Conservation (phyloP, 2,797 vertebrate species). For the Aplochiton taeniatus region DNA sequence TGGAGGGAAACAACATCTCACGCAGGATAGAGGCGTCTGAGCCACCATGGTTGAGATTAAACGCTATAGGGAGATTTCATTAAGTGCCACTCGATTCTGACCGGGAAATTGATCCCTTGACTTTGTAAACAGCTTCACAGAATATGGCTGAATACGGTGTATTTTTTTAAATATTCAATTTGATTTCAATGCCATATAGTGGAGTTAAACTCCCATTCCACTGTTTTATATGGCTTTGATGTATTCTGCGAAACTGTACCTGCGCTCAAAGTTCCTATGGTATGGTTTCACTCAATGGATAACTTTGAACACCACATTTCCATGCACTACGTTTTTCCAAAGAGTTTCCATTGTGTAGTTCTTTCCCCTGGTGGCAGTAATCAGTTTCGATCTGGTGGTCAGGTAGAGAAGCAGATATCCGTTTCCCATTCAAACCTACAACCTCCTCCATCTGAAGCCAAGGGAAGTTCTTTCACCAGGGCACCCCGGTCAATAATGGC, state of each 20-base stretch:
- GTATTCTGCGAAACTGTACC: no score
- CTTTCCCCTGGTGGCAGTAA: constrained; percentile 27
- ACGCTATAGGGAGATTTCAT: no score
- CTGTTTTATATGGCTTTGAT: no score
- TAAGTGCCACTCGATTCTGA: no score
- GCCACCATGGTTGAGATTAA: no score
- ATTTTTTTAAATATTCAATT: no score
- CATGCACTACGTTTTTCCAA: constrained; percentile 35
- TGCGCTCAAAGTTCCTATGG: neutral
- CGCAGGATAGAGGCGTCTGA: no score
- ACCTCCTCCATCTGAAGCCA: neutral
- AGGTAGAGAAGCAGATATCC: constrained; percentile 20
- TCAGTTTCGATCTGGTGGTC: constrained; percentile 7
- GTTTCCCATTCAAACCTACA: constrained; percentile 8
- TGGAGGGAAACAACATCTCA: constrained; percentile 16
- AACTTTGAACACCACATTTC: constrained; percentile 17
- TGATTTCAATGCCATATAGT: no score
- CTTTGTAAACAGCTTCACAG: no score
- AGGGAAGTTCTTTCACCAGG: constrained; percentile 1
- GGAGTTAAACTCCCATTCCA: no score
- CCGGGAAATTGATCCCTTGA: no score
- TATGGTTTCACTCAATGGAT: constrained; percentile 20
- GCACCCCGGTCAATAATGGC: neutral
- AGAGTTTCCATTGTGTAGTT: constrained; percentile 34
- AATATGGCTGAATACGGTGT: no score